Conservation (phyloP, 92 coral and sea anemone species). For the Siderastrea radians region DNA sequence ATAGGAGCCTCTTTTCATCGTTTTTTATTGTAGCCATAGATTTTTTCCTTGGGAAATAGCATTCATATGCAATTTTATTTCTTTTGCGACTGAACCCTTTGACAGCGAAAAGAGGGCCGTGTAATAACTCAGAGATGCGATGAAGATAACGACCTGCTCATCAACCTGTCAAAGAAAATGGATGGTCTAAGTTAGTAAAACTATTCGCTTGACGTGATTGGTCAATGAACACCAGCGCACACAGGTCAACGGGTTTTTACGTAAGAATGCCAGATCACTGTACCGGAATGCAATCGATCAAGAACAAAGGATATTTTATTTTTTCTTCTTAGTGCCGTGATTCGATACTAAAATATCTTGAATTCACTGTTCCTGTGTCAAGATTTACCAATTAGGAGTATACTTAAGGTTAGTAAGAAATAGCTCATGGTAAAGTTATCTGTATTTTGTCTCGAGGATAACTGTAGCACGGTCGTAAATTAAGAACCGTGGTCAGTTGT, state of each 20-base stretch:
- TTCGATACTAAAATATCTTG: constrained; percentile 8
- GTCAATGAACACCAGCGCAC: constrained; percentile 11
- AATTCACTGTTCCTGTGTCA: background rate
- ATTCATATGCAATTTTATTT: too few relatives aligned
- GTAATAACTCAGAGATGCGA: background rate
- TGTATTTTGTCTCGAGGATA: background rate
- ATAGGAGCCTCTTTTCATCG: too few relatives aligned
- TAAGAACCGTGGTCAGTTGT: background rate
- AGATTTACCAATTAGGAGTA: background rate
- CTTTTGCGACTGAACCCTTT: too few relatives aligned
- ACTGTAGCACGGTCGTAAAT: background rate
- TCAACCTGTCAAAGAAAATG: constrained; percentile 12
- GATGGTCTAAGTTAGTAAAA: constrained; percentile 9
- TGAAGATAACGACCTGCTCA: constrained; percentile 27
- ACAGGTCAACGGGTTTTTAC: constrained; percentile 57
- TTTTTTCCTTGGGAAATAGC: too few relatives aligned
- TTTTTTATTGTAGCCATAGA: too few relatives aligned
- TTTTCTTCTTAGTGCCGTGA: constrained; percentile 44
- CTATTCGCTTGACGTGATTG: constrained; percentile 22
- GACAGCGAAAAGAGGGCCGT: background rate
- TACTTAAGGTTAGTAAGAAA: constrained; percentile 17
- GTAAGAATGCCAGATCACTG: constrained; percentile 54
- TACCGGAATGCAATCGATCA: background rate
- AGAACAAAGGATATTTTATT: constrained; percentile 44
- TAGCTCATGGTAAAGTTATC: background rate